These are phyloP conservation scores for Eilema caniola DNA, from an alignment of 2,888 invertebrate species.

Conservation along the genomic window DNA sequence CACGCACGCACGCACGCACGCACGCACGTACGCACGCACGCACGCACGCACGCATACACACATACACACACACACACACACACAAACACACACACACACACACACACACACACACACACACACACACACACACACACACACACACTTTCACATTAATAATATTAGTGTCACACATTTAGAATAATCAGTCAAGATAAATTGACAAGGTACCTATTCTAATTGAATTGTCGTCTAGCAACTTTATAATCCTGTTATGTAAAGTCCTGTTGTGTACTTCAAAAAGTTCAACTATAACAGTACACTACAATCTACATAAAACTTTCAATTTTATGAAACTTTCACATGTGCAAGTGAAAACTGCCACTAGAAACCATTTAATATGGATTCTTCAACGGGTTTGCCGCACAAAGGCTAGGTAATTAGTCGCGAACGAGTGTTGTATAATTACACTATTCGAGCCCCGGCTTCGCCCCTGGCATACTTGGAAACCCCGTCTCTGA, in stretches of 20 bases:
- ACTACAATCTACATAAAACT: neutral
- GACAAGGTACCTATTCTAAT: neutral
- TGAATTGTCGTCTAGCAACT: neutral
- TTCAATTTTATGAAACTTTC: conserved; percentile 22
- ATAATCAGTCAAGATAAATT: neutral
- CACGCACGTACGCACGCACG: too few species aligned
- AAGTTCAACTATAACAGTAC: neutral
- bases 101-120: too few species aligned
- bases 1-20: too few species aligned
- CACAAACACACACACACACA: too few species aligned
- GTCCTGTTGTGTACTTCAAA: neutral
- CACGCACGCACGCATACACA: too few species aligned
- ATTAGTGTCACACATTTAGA: neutral
- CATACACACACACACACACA: too few species aligned
- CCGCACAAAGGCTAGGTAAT: conserved; percentile 45
- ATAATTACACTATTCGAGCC: conserved; percentile 38
- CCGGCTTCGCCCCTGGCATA: neutral
- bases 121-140: too few species aligned
- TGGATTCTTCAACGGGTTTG: conserved; percentile 41
- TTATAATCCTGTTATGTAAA: neutral
- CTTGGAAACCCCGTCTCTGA: too few species aligned
- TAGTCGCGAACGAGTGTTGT: conserved; percentile 44
- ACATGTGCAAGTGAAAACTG: conserved; percentile 29
- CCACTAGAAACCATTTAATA: conserved; percentile 40
- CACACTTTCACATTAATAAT: too few species aligned